phyloP scores from a whole-genome alignment of 2,113 vertebrate species.

The Chunga burmeisteri region DNA sequence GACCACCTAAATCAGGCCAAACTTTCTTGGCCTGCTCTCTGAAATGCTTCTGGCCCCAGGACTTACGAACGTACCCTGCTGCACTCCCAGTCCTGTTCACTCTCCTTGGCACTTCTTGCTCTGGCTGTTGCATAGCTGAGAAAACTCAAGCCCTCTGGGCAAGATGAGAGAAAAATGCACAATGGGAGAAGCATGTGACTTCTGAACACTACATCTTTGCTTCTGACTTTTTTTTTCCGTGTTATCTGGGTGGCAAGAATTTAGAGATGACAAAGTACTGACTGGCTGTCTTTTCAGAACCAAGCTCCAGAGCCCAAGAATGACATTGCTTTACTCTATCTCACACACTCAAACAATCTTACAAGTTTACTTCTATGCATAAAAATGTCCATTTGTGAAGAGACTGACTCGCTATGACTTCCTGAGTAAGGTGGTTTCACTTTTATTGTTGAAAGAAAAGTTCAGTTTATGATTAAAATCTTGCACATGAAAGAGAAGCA shows the following conservation, averaged over 20 bases:
- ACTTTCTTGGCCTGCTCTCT: not conserved
- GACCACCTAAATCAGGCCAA: not conserved
- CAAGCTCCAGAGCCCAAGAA: not conserved
- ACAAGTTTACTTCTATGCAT: not conserved
- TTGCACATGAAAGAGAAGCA: not conserved
- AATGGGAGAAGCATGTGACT: not conserved
- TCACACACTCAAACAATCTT: not conserved
- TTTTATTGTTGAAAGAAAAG: not conserved
- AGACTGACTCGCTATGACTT: not conserved
- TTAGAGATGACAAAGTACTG: not conserved
- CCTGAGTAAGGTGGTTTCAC: not conserved
- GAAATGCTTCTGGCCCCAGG: not conserved
- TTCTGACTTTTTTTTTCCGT: not conserved
- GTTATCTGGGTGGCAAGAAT: not conserved
- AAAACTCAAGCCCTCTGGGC: not conserved
- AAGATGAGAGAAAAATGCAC: not conserved
- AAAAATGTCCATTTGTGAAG: not conserved
- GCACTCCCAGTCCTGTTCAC: not conserved
- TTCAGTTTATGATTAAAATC: not conserved
- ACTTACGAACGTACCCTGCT: not conserved
- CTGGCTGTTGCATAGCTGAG: not conserved
- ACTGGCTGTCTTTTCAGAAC: not conserved
- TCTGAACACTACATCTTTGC: not conserved
- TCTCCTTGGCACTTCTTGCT: not conserved
- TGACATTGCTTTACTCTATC: not conserved